Conservation (phyloP, 2,888 invertebrate species). For the Phyllotreta striolata region DNA sequence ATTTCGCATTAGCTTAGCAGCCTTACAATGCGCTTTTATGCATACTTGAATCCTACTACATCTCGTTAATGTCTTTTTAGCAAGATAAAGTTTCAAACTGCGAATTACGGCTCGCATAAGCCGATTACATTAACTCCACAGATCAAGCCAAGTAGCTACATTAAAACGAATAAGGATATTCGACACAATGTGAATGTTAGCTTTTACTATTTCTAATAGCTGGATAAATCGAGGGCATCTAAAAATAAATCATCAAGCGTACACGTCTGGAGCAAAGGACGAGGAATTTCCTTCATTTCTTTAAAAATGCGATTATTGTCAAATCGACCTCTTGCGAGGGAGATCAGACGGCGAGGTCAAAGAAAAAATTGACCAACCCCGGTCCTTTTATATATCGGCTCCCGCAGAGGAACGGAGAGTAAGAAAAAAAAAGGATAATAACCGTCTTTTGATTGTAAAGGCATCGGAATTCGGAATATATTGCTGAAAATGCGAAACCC, state of each 20-base stretch:
- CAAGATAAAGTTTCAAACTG: slow-evolving; percentile 29
- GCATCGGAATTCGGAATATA: slow-evolving; percentile 25
- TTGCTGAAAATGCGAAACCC: slow-evolving; percentile 25
- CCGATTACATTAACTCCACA: slow-evolving; percentile 16
- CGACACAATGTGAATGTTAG: slow-evolving; percentile 18
- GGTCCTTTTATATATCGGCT: slow-evolving; percentile 23
- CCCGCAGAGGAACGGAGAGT: slow-evolving; percentile 12
- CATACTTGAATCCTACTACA: slow-evolving; percentile 32
- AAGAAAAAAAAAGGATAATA: slow-evolving; percentile 27
- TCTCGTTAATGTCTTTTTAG: slow-evolving; percentile 29
- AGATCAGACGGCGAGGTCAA: too few relatives aligned
- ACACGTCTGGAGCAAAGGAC: too few relatives aligned
- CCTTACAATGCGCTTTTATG: slow-evolving; percentile 37
- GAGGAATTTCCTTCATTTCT: too few relatives aligned
- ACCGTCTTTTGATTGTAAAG: slow-evolving; percentile 28
- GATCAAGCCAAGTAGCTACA: slow-evolving; percentile 11
- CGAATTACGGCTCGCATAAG: slow-evolving; percentile 15
- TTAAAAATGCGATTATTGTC: too few relatives aligned
- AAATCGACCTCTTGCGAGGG: too few relatives aligned
- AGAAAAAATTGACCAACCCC: slow-evolving; percentile 33
- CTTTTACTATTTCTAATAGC: background rate
- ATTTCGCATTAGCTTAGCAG: slow-evolving; percentile 36
- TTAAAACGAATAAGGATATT: background rate
- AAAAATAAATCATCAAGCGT: too few relatives aligned
- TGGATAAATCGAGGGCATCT: too few relatives aligned